These are phyloP conservation scores for Synergus gifuensis DNA, from an alignment of 2,888 invertebrate genomes.

Conservation along the genomic window DNA sequence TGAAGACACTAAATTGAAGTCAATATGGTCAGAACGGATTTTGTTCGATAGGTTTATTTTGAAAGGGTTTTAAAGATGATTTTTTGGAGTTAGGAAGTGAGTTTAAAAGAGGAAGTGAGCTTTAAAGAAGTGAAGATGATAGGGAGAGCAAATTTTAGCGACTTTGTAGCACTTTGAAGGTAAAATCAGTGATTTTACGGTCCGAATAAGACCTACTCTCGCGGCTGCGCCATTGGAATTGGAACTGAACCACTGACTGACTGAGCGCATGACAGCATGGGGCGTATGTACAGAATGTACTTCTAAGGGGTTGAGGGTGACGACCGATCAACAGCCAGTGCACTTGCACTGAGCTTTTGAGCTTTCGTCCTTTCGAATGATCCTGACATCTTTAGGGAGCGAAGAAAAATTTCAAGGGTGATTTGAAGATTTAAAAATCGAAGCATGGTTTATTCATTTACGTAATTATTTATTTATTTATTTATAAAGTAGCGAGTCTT, in stretches of 20 bases:
- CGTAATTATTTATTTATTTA: too few relatives aligned
- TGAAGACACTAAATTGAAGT: conserved; percentile 33
- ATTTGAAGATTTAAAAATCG: not conserved
- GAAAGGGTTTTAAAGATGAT: not conserved
- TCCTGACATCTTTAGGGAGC: not conserved
- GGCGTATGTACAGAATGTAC: conserved; percentile 54
- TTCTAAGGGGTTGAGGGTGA: conserved; percentile 30
- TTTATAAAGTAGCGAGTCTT: too few relatives aligned
- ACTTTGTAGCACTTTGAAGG: conserved; percentile 9
- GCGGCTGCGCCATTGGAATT: conserved; percentile 55
- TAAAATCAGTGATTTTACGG: conserved; percentile 16
- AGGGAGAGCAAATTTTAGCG: not conserved
- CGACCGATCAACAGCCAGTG: conserved; percentile 32
- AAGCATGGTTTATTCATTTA: too few relatives aligned
- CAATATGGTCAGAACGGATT: not conserved
- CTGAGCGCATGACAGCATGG: conserved; percentile 55
- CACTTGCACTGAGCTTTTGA: conserved; percentile 9
- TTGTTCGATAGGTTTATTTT: not conserved
- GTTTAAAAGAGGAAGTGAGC: not conserved
- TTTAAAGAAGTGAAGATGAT: not conserved
- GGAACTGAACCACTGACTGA: too few relatives aligned
- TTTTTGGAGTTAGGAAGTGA: not conserved
- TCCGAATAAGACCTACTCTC: conserved; percentile 13
- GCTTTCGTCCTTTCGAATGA: not conserved
- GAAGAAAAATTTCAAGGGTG: not conserved